phyloP scores from a whole-genome alignment of 1,140 invertebrate genomes.

The Danaus plexippus region DNA sequence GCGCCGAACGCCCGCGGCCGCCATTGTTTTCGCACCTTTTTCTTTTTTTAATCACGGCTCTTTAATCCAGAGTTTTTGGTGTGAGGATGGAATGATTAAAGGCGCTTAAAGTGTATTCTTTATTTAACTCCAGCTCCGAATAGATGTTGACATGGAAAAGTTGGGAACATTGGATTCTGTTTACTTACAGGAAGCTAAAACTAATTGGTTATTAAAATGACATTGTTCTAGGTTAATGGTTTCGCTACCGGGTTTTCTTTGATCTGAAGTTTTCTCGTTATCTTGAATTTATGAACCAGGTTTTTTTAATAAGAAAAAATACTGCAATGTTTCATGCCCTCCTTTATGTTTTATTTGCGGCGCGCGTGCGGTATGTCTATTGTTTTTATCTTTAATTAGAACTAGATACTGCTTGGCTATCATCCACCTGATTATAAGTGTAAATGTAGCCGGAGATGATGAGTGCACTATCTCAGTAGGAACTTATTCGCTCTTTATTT shows the following conservation, averaged over 20 bases:
- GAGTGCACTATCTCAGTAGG: too few relatives aligned
- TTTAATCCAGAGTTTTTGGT: constrained; percentile 14
- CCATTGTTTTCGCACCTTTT: constrained; percentile 46
- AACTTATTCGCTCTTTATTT: too few relatives aligned
- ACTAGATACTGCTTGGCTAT: too few relatives aligned
- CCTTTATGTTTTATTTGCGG: too few relatives aligned
- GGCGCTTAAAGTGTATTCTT: neutral
- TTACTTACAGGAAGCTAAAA: constrained; percentile 1
- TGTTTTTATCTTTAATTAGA: too few relatives aligned
- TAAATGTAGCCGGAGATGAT: too few relatives aligned
- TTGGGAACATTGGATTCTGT: neutral
- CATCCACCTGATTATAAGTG: too few relatives aligned
- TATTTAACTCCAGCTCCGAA: neutral
- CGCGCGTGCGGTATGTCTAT: too few relatives aligned
- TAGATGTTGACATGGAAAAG: too few relatives aligned
- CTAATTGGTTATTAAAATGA: constrained; percentile 11
- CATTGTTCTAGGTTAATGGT: constrained; percentile 15
- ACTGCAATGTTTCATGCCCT: too few relatives aligned
- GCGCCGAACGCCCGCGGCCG: constrained; percentile 36
- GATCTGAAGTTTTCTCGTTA: constrained; percentile 11
- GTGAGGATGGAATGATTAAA: constrained; percentile 2
- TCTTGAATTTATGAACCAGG: constrained; percentile 8
- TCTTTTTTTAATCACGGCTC: constrained; percentile 41
- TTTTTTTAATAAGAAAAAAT: too few relatives aligned
- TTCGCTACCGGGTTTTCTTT: constrained; percentile 5